Evolutionary conservation across 2,113 vertebrate genomes (phyloP).

Genomic region (Meriones unguiculatus): DNA sequence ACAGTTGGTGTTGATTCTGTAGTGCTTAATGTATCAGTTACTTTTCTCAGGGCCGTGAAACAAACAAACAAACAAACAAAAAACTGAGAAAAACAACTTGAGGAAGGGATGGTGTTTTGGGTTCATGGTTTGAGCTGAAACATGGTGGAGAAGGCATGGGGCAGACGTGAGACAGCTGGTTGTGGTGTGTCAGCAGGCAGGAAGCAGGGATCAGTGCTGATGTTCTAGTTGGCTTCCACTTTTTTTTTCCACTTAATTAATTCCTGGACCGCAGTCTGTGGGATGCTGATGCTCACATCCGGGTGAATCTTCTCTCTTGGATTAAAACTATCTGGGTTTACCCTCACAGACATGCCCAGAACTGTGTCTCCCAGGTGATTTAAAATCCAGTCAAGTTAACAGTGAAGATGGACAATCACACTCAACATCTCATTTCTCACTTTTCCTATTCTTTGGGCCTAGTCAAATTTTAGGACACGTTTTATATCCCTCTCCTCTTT

Average conservation of each 20-base stretch:
- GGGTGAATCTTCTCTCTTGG: neutral
- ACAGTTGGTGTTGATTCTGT: constrained; percentile 1
- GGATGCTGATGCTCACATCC: neutral
- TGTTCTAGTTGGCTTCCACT: neutral
- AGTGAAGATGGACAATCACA: neutral
- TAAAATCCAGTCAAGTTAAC: neutral
- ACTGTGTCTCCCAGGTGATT: neutral
- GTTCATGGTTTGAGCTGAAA: neutral
- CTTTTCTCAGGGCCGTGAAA: neutral
- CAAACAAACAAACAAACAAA: too few species aligned
- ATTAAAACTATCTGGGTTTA: neutral
- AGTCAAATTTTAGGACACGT: neutral
- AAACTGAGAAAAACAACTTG: neutral
- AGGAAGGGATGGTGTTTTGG: neutral
- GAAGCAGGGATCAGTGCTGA: neutral
- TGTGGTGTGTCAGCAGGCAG: too few species aligned
- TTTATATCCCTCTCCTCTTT: neutral
- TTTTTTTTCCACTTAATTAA: neutral
- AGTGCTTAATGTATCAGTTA: neutral
- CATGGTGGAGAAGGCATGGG: neutral
- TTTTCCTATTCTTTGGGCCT: neutral
- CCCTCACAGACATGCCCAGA: neutral
- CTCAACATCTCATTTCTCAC: neutral
- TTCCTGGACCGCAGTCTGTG: neutral
- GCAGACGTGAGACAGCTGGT: neutral